These are phyloP conservation scores for Elachura formosa DNA, from an alignment of 2,113 vertebrate genomes.

Conservation along the genomic window DNA sequence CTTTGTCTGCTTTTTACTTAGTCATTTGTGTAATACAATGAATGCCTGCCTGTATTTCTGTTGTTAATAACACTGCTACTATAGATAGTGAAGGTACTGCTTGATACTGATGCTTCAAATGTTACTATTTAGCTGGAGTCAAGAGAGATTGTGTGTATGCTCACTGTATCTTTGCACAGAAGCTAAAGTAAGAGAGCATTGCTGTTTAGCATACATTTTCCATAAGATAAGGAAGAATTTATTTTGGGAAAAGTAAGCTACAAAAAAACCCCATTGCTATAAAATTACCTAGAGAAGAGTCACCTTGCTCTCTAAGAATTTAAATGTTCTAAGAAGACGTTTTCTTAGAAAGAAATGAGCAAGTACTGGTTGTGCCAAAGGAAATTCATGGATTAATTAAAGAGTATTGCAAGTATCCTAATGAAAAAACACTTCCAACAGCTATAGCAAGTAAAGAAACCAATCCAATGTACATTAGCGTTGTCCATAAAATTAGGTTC, in stretches of 20 bases:
- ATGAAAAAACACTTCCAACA: background rate
- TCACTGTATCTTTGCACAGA: background rate
- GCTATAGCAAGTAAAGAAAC: background rate
- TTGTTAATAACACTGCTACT: background rate
- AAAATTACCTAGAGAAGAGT: background rate
- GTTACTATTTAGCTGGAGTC: background rate
- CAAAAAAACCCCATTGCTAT: background rate
- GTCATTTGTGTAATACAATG: background rate
- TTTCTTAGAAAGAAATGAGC: background rate
- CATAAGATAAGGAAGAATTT: background rate
- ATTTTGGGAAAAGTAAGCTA: background rate
- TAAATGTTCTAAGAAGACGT: background rate
- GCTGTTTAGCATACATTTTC: fast-evolving
- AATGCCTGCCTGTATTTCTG: background rate
- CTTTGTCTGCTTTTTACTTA: background rate
- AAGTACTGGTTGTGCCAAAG: background rate
- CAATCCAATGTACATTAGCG: background rate
- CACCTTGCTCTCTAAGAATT: background rate
- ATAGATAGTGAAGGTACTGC: background rate
- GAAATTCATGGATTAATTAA: background rate
- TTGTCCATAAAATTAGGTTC: background rate
- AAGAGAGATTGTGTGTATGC: background rate
- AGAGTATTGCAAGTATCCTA: background rate
- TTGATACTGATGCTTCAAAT: background rate
- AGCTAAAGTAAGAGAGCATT: background rate